Percentiles rank a stretch among this genome's conserved stretches.
phyloP scores from a whole-genome alignment of 1,140 invertebrate genomes.

The Ostrea edulis region DNA sequence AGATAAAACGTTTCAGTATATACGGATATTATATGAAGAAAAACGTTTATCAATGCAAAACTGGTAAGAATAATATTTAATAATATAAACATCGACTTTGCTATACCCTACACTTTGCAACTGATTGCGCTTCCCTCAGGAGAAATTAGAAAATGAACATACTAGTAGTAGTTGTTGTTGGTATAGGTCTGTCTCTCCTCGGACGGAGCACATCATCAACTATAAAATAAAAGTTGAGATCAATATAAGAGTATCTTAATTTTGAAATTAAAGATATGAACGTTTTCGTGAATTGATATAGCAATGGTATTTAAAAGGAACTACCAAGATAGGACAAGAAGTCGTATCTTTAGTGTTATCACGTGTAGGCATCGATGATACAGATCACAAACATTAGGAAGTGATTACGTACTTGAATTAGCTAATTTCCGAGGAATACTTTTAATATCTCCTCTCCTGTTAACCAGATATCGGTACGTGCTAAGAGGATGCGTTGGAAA shows the following conservation, averaged over 20 bases:
- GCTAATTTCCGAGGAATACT: constrained; percentile 2
- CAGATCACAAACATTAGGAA: neutral
- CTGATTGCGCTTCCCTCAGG: too few relatives aligned
- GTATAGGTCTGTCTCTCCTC: neutral
- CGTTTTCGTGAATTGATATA: too few relatives aligned
- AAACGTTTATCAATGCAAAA: too few relatives aligned
- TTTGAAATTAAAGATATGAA: neutral
- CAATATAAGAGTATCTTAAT: neutral
- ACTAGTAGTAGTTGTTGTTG: neutral
- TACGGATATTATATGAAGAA: too few relatives aligned
- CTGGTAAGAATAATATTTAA: too few relatives aligned
- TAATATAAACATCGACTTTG: too few relatives aligned
- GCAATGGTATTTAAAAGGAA: too few relatives aligned
- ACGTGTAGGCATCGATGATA: too few relatives aligned
- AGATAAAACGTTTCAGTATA: too few relatives aligned
- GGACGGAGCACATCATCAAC: neutral
- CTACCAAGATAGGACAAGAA: too few relatives aligned
- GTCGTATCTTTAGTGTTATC: too few relatives aligned
- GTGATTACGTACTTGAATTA: neutral
- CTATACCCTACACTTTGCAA: too few relatives aligned
- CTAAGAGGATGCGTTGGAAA: constrained; percentile 63
- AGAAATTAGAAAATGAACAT: neutral
- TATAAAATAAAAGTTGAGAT: neutral
- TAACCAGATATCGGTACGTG: constrained; percentile 58
- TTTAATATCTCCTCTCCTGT: constrained; percentile 15